Conservation (phyloP, 2,113 vertebrate genomes). For the Corythaeola cristata region DNA sequence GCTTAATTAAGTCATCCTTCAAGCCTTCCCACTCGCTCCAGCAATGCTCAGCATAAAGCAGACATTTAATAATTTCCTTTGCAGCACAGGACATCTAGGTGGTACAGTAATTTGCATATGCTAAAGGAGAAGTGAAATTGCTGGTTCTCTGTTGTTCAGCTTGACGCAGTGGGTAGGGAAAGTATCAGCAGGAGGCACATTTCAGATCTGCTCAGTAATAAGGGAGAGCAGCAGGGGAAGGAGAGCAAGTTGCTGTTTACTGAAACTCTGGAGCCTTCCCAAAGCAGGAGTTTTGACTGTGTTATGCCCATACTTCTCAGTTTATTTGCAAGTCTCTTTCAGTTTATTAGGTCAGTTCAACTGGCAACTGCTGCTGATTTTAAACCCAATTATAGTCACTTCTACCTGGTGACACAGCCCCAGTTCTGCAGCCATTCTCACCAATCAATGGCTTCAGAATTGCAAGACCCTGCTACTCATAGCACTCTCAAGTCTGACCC, state of each 20-base stretch:
- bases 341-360: constrained; percentile 33
- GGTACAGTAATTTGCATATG: background rate
- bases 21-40: background rate
- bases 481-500: background rate
- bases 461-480: background rate
- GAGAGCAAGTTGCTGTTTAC: background rate
- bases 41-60: background rate
- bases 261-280: background rate
- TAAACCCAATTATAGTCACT: background rate
- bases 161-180: background rate
- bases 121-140: background rate
- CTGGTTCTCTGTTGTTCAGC: background rate
- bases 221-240: background rate
- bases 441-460: background rate
- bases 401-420: constrained; percentile 23
- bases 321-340: constrained; percentile 4
- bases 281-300: background rate
- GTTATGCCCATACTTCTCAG: background rate
- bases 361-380: background rate
- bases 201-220: background rate
- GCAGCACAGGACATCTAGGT: background rate
- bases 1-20: constrained; percentile 34
- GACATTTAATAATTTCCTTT: background rate
- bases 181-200: background rate
- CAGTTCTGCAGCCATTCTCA: background rate